Conservation (phyloP, 2,888 invertebrate species). For the Calameuta pallipes region DNA sequence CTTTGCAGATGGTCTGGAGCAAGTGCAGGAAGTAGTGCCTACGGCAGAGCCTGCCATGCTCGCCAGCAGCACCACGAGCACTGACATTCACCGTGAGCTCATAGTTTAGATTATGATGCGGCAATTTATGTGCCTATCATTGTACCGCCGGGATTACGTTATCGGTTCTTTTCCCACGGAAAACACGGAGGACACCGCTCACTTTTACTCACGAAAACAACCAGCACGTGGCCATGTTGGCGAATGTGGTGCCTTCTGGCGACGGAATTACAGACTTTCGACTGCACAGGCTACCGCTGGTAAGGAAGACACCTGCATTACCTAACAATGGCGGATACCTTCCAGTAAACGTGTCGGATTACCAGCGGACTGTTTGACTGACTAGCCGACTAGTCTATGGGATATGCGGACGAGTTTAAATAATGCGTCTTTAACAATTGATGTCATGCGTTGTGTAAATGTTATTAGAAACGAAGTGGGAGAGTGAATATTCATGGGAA, state of each 20-base stretch:
- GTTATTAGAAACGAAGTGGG: neutral
- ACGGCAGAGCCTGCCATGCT: conserved; percentile 13
- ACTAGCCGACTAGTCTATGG: neutral
- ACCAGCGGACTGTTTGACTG: neutral
- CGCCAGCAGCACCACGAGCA: conserved; percentile 8
- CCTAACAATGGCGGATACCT: neutral
- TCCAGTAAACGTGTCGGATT: neutral
- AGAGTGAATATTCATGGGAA: neutral
- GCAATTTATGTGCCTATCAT: neutral
- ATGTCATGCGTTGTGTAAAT: neutral
- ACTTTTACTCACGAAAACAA: conserved; percentile 31
- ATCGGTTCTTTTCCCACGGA: conserved; percentile 6
- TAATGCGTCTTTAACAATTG: neutral
- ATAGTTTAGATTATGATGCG: neutral
- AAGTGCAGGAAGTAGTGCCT: conserved; percentile 5
- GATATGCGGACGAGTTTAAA: neutral
- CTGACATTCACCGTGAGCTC: conserved; percentile 7
- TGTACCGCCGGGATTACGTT: neutral
- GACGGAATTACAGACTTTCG: conserved; percentile 18
- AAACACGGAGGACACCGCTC: neutral
- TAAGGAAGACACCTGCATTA: neutral
- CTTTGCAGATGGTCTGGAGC: neutral
- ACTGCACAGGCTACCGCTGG: neutral
- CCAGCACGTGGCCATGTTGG: conserved; percentile 63
- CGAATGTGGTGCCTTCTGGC: conserved; percentile 40